A percentile compares a stretch with the other conserved stretches of the same genome.
Evolutionary conservation across 2,113 vertebrate genomes (phyloP).

Genomic region (Chaenogobius annularis): DNA sequence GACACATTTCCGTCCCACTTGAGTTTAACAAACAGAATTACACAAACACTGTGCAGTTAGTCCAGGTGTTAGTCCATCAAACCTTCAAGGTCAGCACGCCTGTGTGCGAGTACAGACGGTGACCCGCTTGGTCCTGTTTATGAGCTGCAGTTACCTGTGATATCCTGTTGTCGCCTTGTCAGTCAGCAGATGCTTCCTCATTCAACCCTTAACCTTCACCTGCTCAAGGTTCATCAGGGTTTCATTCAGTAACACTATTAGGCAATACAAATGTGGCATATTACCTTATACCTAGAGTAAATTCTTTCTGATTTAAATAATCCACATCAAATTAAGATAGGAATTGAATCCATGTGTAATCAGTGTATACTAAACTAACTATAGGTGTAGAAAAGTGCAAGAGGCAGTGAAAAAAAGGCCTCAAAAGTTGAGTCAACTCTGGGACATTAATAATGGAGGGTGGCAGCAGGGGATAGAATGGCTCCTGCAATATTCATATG

Average conservation of each 20-base stretch:
- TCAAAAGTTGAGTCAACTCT: conserved; percentile 67
- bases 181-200: conserved; percentile 39
- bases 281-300: neutral
- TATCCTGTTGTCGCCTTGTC: conserved; percentile 37
- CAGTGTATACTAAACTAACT: neutral
- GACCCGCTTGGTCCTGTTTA: conserved; percentile 19
- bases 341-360: neutral
- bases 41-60: conserved; percentile 45
- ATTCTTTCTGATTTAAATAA: neutral
- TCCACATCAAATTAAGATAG: neutral
- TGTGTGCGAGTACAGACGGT: conserved; percentile 21
- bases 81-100: conserved; percentile 64
- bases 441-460: conserved; percentile 77
- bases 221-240: conserved; percentile 17
- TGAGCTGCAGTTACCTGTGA: conserved; percentile 21
- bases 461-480: conserved; percentile 73
- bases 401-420: conserved; percentile 32
- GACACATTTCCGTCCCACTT: conserved; percentile 31
- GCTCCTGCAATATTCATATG: conserved; percentile 81
- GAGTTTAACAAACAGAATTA: conserved; percentile 27
- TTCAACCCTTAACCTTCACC: conserved; percentile 2
- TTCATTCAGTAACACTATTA: conserved; percentile 26
- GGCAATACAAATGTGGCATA: neutral
- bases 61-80: conserved; percentile 52
- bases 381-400: conserved; percentile 20